Evolutionary conservation across 2,888 invertebrate species (phyloP), one percentile per base, ranked within the genome.

Genomic region (Melanotus villosus): DNA sequence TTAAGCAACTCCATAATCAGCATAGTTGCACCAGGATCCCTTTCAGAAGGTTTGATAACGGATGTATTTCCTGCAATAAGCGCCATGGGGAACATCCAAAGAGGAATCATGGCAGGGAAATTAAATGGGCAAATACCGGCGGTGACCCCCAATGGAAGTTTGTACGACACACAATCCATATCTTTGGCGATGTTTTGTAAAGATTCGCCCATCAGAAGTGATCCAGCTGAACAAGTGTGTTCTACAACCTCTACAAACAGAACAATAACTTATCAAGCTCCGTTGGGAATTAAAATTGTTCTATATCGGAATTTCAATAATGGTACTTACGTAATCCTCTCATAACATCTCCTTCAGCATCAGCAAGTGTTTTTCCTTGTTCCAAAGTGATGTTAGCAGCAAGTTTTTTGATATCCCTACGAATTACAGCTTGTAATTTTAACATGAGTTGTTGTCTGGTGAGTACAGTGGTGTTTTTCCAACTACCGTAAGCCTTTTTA

Each of bases 91-190:
- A 93, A 93, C 90, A 94, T 94, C 99, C 99, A 99, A 2, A 99
- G 88, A 0, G 99, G 99, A 77, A 99, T 98, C 99, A 99, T 99
- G 26, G 99, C 99, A 0, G 99, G 99, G 85, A 99, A 99, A 85
- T 99, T 99, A 85, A 99, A 99, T 0, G 98, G 98, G n/a, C 97
- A 94, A 78, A 99, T 97, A 54, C 98, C 98, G 80, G 93, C 96
- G 16, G 93, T 94, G 1, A 98, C 95, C 41, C 99, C 99, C 0
- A 99, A 86, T 0, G 99, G 99, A 50, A 95, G 87, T 76, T 96
- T 92, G 83, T 95, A 94, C 7, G 97, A 95, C 76, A 94, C 91
- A 0, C 96, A 96, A 85, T 99, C 99, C 97, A 99, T 98, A 82
- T 99, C 96, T 79, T 94, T 96, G 3, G 98, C 93, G 32, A 97